These are phyloP conservation scores for Hippolais icterina DNA, from an alignment of 2,113 vertebrate species.

Conservation along the genomic window DNA sequence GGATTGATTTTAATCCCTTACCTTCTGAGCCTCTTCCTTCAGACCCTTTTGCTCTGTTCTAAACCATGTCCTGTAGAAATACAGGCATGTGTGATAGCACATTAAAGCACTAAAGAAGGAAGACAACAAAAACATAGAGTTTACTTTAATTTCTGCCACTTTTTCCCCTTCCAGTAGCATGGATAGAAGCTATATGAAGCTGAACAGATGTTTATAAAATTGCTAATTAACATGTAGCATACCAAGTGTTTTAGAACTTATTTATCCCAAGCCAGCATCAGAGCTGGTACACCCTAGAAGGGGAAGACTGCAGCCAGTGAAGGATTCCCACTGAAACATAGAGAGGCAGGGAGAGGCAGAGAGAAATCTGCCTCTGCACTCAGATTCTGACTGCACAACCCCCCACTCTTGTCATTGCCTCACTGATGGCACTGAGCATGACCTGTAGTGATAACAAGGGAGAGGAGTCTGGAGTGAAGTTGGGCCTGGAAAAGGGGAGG, in stretches of 20 bases:
- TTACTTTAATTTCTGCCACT: background rate
- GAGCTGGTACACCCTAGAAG: background rate
- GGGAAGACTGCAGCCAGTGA: background rate
- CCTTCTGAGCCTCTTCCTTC: background rate
- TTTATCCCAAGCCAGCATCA: background rate
- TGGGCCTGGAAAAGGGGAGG: background rate
- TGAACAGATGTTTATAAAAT: background rate
- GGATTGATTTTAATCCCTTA: background rate
- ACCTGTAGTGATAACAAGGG: background rate
- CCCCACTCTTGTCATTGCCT: fast-evolving
- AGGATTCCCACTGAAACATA: background rate
- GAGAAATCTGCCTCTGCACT: too few relatives aligned
- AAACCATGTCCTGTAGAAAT: background rate
- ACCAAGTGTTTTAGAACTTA: background rate
- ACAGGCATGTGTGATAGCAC: background rate
- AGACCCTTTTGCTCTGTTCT: background rate
- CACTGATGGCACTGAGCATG: background rate
- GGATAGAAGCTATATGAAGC: background rate
- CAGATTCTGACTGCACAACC: background rate
- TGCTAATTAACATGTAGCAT: background rate
- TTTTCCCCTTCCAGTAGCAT: background rate
- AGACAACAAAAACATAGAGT: background rate
- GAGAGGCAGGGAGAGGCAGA: background rate
- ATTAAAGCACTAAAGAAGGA: background rate
- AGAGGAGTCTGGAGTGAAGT: background rate